Percentiles rank a stretch among this genome's conserved stretches.
phyloP scores from a whole-genome alignment of 2,113 vertebrate genomes.

The Anser brachyrhynchus region DNA sequence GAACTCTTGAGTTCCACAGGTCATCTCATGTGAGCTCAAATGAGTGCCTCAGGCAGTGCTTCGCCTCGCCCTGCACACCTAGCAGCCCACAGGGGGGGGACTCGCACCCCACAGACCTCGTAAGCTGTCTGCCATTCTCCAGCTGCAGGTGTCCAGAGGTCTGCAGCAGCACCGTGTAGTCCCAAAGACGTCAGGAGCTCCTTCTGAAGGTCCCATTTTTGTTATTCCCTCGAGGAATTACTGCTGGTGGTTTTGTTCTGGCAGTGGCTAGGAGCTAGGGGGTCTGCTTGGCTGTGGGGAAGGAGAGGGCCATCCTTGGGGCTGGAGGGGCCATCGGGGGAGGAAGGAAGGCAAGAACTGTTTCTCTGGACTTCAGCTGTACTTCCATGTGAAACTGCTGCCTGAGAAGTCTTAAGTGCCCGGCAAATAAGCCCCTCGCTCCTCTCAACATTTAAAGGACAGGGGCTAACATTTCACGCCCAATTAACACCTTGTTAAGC shows the following conservation, averaged over 20 bases:
- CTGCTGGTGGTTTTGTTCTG: not conserved
- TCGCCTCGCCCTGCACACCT: not conserved
- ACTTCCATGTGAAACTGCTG: not conserved
- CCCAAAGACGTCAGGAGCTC: not conserved
- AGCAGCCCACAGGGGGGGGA: not conserved
- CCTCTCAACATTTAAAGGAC: not conserved
- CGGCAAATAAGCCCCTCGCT: not conserved
- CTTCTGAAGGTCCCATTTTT: not conserved
- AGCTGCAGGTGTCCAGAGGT: not conserved
- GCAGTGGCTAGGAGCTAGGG: not conserved
- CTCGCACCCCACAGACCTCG: rapidly evolving
- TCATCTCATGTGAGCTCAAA: not conserved
- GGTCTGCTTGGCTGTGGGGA: not conserved
- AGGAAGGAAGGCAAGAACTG: not conserved
- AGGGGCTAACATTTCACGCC: not conserved
- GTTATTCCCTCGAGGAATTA: not conserved
- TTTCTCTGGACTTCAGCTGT: not conserved
- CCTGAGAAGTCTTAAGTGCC: not conserved
- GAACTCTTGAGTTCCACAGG: not conserved
- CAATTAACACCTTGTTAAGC: not conserved
- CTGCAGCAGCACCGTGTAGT: not conserved
- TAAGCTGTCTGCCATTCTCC: not conserved
- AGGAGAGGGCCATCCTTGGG: not conserved
- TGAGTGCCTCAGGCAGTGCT: not conserved
- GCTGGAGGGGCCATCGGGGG: rapidly evolving